A percentile compares a stretch with the other conserved stretches of the same genome.
These are phyloP conservation scores for Pantelozetes paolii DNA, from an alignment of 2,888 invertebrate genomes.

Conservation along the genomic window DNA sequence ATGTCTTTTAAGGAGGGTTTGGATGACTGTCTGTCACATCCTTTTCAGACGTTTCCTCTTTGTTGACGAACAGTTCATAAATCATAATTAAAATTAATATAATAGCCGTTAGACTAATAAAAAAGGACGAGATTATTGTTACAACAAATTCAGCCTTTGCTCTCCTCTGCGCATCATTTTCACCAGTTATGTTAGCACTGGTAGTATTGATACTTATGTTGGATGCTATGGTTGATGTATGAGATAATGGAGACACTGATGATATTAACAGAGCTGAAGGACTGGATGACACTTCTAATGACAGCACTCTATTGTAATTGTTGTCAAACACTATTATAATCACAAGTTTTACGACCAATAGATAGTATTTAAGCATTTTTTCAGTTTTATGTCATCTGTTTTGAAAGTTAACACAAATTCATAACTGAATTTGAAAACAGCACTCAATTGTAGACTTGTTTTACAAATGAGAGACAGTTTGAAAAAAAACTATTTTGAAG, in stretches of 20 bases:
- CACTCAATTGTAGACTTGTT: too few species aligned
- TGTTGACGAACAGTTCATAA: not conserved
- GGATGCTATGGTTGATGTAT: not conserved
- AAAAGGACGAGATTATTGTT: not conserved
- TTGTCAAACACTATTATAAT: not conserved
- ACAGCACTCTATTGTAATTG: not conserved
- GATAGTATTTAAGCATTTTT: not conserved
- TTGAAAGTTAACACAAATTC: too few species aligned
- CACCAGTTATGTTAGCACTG: not conserved
- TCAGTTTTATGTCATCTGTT: too few species aligned
- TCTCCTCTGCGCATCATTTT: not conserved
- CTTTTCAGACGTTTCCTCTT: too few species aligned
- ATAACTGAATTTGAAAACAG: too few species aligned
- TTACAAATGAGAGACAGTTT: too few species aligned
- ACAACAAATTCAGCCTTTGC: not conserved
- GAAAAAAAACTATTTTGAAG: too few species aligned
- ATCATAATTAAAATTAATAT: not conserved
- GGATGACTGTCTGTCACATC: too few species aligned
- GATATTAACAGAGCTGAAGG: not conserved
- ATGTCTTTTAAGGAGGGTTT: too few species aligned
- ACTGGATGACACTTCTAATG: constrained; percentile 7
- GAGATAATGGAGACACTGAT: not conserved
- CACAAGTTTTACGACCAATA: not conserved
- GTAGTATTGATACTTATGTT: not conserved
- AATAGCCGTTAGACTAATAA: not conserved